Evolutionary conservation across 2,113 vertebrate species (phyloP).

Genomic region (Sprattus sprattus): DNA sequence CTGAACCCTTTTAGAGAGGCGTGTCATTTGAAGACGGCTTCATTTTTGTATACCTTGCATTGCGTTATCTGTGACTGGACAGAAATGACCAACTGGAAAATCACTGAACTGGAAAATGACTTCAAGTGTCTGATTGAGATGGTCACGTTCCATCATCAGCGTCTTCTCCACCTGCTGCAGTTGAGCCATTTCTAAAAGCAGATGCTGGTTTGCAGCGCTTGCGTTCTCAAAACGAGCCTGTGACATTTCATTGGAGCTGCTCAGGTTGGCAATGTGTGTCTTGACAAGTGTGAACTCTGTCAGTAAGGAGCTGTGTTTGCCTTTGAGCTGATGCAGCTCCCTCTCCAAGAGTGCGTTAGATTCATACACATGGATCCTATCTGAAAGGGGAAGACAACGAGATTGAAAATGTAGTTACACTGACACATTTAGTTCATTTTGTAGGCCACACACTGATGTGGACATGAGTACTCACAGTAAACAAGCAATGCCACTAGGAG

Average conservation of each 20-base stretch:
- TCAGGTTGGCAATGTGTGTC: neutral
- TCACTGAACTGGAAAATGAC: conserved; percentile 27
- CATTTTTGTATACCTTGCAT: neutral
- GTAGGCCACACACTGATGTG: neutral
- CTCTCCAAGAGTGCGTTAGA: conserved; percentile 24
- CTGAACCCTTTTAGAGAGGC: neutral
- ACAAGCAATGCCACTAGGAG: neutral
- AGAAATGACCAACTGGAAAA: conserved; percentile 29
- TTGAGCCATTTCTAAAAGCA: conserved; percentile 9
- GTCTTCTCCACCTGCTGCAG: conserved; percentile 32
- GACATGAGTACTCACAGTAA: neutral
- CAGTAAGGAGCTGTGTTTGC: neutral
- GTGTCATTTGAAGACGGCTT: neutral
- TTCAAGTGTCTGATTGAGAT: conserved; percentile 19
- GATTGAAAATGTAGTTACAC: neutral
- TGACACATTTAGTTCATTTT: neutral
- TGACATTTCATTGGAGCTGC: neutral
- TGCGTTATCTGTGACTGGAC: neutral
- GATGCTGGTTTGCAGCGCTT: neutral
- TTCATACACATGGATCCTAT: conserved; percentile 13
- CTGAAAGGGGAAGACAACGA: conserved; percentile 24
- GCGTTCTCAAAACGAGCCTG: conserved; percentile 26
- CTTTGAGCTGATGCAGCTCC: neutral
- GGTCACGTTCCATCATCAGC: conserved; percentile 5
- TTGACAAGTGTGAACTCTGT: neutral